Percentiles rank a stretch among this genome's conserved stretches.
Conservation (phyloP, 35 echinoderm and acorn worm species). For the Nesometra sesokonis region DNA sequence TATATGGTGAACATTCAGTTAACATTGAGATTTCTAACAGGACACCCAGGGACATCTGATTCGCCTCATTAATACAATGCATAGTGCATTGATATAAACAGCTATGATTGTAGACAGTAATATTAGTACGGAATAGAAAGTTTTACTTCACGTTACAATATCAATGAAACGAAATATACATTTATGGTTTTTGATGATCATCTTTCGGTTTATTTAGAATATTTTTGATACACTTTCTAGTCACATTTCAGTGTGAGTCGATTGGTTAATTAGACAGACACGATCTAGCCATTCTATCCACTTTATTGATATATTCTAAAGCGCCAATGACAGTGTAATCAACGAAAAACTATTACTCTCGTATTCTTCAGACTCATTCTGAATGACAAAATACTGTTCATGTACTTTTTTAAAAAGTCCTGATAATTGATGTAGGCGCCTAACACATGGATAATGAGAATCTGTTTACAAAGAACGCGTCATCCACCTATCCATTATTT, state of each 20-base stretch:
- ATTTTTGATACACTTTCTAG: neutral
- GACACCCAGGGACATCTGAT: neutral
- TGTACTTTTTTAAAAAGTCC: neutral
- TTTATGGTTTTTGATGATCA: neutral
- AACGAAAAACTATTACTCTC: neutral
- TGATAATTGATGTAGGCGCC: neutral
- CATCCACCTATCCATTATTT: too few species aligned
- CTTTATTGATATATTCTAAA: neutral
- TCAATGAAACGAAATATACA: neutral
- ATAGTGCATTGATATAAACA: neutral
- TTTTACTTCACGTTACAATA: neutral
- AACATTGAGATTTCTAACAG: neutral
- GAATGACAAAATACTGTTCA: neutral
- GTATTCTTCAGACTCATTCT: neutral
- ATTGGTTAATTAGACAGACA: neutral
- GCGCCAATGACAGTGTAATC: neutral
- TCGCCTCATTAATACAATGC: neutral
- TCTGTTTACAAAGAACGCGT: neutral
- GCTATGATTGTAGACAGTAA: neutral
- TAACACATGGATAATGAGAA: neutral
- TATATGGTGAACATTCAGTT: neutral
- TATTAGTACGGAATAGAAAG: neutral
- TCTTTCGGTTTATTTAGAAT: neutral
- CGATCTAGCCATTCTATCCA: neutral
- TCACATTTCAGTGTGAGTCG: neutral